Evolutionary conservation across 2,797 vertebrate genomes (phyloP), one percentile per base, ranked within the genome.

Genomic region (Sternotherus odoratus): DNA sequence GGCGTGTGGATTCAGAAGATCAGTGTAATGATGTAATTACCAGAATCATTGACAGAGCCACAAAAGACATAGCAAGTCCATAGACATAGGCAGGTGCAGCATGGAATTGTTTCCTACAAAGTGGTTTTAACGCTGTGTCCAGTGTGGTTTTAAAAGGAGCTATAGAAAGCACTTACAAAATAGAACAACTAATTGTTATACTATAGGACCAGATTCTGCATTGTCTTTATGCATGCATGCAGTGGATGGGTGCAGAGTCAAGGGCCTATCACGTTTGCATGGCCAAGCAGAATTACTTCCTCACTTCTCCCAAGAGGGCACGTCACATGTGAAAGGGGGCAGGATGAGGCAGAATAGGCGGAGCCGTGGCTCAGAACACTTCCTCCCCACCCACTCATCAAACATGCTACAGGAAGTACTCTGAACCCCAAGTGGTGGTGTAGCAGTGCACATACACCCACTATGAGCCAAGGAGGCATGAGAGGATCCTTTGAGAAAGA

Each of bases 1-100:
- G 75, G 39, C 13, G 49, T 83, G 54, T 63, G 82, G 84, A 54
- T 57, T 95, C 88, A 95, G 84, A 90, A 81, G 94, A 96, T 96
- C 96, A 94, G 77, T 53, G 26, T 93, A 95, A 87, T 79, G 79
- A 81, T 91, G 81, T 91, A 95, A 95, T 92, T 95, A 46, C 95
- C 92, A 92, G n/a, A 66, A n/a, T 36, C 9, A 95, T 43, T 0
- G 0, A 91, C 88, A 48, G 16, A 60, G 30, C 93, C 95, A 81
- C 85, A 33, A 88, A 95, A 91, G 86, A 78, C 88, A 80, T 0
- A 19, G 60, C 8, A 33, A 12, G 72, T 91, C 92, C 93, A 87
- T 92, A 46, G 39, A 78, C 86, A 92, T 85, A 56, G 72, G 79
- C 80, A 79, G 94, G 21, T n/a, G n/a, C 19, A 36, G n/a, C n/a